Percentiles rank a stretch among this genome's conserved stretches.
Evolutionary conservation across 2,888 invertebrate genomes (phyloP).

Genomic region (Dynastes maya): DNA sequence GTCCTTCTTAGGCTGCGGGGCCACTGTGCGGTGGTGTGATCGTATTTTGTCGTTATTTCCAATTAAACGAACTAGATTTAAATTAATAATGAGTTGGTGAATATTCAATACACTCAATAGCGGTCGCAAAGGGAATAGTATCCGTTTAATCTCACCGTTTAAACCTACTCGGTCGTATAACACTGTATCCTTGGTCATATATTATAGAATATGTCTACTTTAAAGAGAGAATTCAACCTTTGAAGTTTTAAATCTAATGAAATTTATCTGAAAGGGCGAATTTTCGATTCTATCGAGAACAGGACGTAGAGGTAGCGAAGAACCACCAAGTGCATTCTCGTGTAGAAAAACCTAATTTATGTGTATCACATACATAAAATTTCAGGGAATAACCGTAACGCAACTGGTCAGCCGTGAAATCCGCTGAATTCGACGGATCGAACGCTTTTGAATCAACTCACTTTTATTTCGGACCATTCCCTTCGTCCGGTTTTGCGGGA

Average conservation of each 20-base stretch:
- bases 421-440: slow-evolving; percentile 41
- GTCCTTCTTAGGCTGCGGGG: no score
- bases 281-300: slow-evolving; percentile 8
- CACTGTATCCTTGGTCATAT: no score
- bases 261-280: slow-evolving; percentile 16
- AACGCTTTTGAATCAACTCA: slow-evolving; percentile 43
- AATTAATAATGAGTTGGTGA: no score
- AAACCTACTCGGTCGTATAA: no score
- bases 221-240: slow-evolving; percentile 5
- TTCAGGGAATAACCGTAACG: slow-evolving; percentile 40
- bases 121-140: no score
- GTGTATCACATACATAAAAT: slow-evolving; percentile 43
- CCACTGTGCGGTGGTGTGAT: no score
- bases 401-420: slow-evolving; percentile 40
- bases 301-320: background rate
- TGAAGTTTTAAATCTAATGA: slow-evolving; percentile 15
- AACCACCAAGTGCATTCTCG: slow-evolving; percentile 8
- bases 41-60: no score
- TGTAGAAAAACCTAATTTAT: slow-evolving; percentile 39
- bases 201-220: background rate
- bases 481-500: slow-evolving; percentile 24
- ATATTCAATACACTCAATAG: no score
- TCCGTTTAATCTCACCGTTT: no score
- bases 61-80: no score
- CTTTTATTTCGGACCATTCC: slow-evolving; percentile 37